These are phyloP conservation scores for Dynastes tityus DNA, from an alignment of 2,888 invertebrate species.

Conservation along the genomic window DNA sequence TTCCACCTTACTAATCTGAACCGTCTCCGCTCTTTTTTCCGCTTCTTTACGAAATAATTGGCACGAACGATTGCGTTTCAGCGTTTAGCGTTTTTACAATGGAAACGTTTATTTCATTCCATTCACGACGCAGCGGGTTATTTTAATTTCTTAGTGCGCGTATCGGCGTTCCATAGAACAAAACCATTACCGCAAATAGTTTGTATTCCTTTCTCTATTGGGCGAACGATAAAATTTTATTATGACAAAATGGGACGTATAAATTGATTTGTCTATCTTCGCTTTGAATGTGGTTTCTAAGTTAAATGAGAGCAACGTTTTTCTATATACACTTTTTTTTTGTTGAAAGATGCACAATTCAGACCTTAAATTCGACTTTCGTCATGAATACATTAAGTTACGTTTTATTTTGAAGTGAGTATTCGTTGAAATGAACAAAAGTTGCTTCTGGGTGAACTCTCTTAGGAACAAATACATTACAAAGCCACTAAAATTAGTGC, in stretches of 20 bases:
- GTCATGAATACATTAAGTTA: no score
- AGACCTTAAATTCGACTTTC: no score
- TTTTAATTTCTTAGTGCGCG: constrained; percentile 1
- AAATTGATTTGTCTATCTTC: neutral
- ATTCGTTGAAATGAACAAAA: no score
- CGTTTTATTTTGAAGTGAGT: no score
- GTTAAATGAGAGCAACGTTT: no score
- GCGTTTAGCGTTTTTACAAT: neutral
- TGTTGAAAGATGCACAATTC: no score
- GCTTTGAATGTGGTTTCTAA: no score
- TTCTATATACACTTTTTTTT: no score
- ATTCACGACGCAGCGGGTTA: constrained; percentile 22
- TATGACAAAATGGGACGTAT: neutral
- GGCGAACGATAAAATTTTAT: constrained; percentile 11
- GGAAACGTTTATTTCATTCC: constrained; percentile 7
- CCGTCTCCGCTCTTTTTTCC: neutral
- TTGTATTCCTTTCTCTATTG: constrained; percentile 23
- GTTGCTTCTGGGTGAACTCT: no score
- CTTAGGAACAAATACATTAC: no score
- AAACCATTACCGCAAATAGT: constrained; percentile 23
- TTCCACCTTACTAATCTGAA: neutral
- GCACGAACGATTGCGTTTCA: constrained; percentile 15
- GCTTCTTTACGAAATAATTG: neutral
- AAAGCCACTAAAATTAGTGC: no score
- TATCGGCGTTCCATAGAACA: neutral